Base-by-base conservation (phyloP, 2,113 vertebrate species). In the Zosterops japonicus region DNA sequence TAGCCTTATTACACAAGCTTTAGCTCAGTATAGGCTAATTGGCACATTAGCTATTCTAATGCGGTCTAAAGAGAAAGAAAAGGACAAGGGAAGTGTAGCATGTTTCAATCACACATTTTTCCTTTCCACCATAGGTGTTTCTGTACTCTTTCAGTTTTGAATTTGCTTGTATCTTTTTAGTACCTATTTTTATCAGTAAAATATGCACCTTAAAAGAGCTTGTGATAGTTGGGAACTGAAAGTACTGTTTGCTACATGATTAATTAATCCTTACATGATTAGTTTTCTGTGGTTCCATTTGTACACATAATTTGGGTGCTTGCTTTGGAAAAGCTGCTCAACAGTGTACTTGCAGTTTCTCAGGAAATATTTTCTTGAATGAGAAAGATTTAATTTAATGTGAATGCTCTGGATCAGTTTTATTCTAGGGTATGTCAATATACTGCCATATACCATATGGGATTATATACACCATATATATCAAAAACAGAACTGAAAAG, bases 261-360 rank as follows among this genome's bases (percentile, higher is more conserved):
- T 65, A 53, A 53, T 27, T 35, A 82, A 39, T 75, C 23, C 12
- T 77, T 60, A 53, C 6, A 6, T 28, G 8, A 28, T n/a, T 65
- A 14, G 14, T 41, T 89, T 86, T 83, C 31, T 91, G n/a, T 2
- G 2, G 6, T 74, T 75, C 39, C 41, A 28, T 47, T 60, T 10
- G 2, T 12, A 19, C 6, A n/a, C 3, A 1, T 65, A 53, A 35
- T 19, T n/a, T 74, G 17, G 2, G 1, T 44, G 29, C 20, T 36
- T 89, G 23, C 56, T 84, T 67, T 89, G 29, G 44, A 89, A 92
- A 86, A 44, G 14, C 65, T 83, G 18, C 11, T 87, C 47, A 67
- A 18, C 5, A 33, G 2, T 63, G 33, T 15, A 55, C 27, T 29
- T 70, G 12, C 23, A 78, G 8, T 74, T 75, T 91, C 52, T 75